A percentile compares a stretch with the other conserved stretches of the same genome.
These are phyloP conservation scores for Cosmia pyralina DNA, from an alignment of 2,888 invertebrate genomes.

Conservation along the genomic window DNA sequence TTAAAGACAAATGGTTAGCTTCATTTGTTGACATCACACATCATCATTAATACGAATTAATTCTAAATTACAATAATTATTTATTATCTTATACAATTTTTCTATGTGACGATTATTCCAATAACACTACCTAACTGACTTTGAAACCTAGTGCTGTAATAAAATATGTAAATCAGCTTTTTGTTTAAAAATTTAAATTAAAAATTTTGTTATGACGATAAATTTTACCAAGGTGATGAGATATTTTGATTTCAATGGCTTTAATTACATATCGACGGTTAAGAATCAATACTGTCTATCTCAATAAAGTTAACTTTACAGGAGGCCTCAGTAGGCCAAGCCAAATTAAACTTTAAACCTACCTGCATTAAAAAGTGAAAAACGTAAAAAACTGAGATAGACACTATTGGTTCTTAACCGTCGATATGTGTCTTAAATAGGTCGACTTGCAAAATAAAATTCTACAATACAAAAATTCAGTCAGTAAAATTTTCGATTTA, in stretches of 20 bases:
- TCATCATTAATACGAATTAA: constrained; percentile 16
- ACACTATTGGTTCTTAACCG: too few relatives aligned
- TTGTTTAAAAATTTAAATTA: constrained; percentile 17
- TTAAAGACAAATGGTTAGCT: constrained; percentile 16
- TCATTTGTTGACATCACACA: constrained; percentile 25
- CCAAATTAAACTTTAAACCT: too few relatives aligned
- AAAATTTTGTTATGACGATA: neutral
- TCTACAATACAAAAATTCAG: too few relatives aligned
- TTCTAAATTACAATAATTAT: constrained; percentile 16
- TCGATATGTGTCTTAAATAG: neutral
- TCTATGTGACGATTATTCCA: constrained; percentile 22
- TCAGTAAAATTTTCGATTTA: rapidly evolving
- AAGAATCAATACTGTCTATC: too few relatives aligned
- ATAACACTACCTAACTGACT: neutral
- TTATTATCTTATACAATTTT: neutral
- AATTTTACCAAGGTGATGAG: neutral
- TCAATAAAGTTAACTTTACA: too few relatives aligned
- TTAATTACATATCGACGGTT: neutral
- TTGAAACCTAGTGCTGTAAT: neutral
- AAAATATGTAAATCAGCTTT: neutral
- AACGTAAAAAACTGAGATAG: too few relatives aligned
- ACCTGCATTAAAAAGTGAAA: too few relatives aligned
- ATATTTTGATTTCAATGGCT: neutral
- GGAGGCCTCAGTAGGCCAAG: too few relatives aligned
- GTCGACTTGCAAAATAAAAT: neutral